Evolutionary conservation across 2,888 invertebrate species (phyloP), one percentile per base, ranked within the genome.

Genomic region (Eutolmus rufibarbis): DNA sequence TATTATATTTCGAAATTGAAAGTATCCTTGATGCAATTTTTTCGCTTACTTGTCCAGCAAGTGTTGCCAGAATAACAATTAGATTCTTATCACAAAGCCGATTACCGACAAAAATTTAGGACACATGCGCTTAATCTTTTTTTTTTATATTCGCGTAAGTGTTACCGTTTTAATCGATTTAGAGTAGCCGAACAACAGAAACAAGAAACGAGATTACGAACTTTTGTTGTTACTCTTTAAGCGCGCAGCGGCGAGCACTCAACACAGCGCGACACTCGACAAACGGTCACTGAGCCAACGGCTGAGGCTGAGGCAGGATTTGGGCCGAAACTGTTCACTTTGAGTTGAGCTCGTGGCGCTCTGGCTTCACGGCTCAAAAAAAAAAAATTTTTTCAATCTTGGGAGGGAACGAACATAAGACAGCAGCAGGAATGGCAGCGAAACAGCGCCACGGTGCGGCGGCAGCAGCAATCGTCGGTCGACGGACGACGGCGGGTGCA

Each of bases 261-360:
- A 57, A 57, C 82, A 82, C 82, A 34, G 57, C 82, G 57, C 82
- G 82, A 57, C 82, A 82, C 82, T 82, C 82, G 82, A 82, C 57
- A 57, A 57, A 57, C 19, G 34, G 34, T 57, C 66, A 82, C 82
- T 82, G 66, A 82, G 57, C 82, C 31, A 56, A 23, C 12, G 43
- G 31, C 31, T 28, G 16, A n/a, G n/a, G 46, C 51, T 46, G 14
- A 2, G 23, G 23, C 8, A 16, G 66, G 23, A 66, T 66, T 66
- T 66, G 28, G 51, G 66, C 66, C 12, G 66, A 66, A 2, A 28
- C 23, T 66, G 66, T 31, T 31, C 2, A 31, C 0, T 31, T 31
- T 1, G 56, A 19, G 57, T 57, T 0, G 28, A 19, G 23, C 19
- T 28, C 66, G 12, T 23, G 57, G 57, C 76, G 37, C 28, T 34